phyloP scores from a whole-genome alignment of 2,888 invertebrate genomes.

The Blastobasis lacticolella region DNA sequence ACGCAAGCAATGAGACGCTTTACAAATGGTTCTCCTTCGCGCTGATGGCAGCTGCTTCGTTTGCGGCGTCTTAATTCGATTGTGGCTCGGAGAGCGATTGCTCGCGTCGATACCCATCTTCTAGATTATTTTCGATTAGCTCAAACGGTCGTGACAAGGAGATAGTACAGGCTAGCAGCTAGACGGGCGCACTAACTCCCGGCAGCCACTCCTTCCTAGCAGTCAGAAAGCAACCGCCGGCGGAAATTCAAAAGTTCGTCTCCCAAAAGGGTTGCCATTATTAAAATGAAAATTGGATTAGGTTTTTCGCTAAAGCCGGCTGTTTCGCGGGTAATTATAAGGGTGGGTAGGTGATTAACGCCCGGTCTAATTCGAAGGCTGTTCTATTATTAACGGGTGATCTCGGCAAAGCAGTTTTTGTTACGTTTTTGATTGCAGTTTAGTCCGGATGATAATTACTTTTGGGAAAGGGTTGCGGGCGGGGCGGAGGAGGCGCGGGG shows the following conservation, averaged over 20 bases:
- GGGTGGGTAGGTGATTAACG: slow-evolving; percentile 40
- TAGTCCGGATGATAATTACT: slow-evolving; percentile 67
- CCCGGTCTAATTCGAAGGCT: slow-evolving; percentile 61
- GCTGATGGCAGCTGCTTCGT: too few relatives aligned
- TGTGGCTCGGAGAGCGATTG: too few relatives aligned
- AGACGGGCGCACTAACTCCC: background rate
- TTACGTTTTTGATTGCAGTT: slow-evolving; percentile 69
- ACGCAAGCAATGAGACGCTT: background rate
- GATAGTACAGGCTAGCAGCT: background rate
- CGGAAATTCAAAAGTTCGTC: slow-evolving; percentile 37
- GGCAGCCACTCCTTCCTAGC: background rate
- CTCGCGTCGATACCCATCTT: too few relatives aligned
- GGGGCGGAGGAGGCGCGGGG: slow-evolving; percentile 29
- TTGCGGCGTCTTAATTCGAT: too few relatives aligned
- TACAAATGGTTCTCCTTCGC: background rate
- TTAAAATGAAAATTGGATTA: slow-evolving; percentile 68
- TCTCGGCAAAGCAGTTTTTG: slow-evolving; percentile 62
- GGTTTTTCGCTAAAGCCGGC: slow-evolving; percentile 55
- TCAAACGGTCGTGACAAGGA: too few relatives aligned
- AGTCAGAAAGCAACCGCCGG: slow-evolving; percentile 6
- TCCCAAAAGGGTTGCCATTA: slow-evolving; percentile 49
- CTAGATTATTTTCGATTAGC: too few relatives aligned
- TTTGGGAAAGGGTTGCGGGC: slow-evolving; percentile 59
- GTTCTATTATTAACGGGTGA: slow-evolving; percentile 59
- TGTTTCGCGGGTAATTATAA: slow-evolving; percentile 57